phyloP scores from a whole-genome alignment of 35 echinoderm and acorn worm species.

The Ophioderma brevispina region DNA sequence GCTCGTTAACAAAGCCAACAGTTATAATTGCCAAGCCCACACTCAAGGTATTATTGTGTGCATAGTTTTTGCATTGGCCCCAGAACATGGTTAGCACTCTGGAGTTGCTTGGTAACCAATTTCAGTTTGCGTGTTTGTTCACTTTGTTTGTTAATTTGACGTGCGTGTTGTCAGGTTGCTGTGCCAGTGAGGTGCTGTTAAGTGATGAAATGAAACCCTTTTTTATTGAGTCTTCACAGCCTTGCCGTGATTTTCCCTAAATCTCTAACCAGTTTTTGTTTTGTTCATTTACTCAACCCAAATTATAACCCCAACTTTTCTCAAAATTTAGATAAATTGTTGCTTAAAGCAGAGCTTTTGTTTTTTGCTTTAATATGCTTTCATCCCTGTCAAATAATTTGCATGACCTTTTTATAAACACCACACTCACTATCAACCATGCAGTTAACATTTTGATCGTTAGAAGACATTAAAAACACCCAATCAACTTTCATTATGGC shows the following conservation, averaged over 20 bases:
- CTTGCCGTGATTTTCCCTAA: not conserved
- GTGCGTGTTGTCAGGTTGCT: not conserved
- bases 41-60: no score
- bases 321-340: not conserved
- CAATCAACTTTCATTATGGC: not conserved
- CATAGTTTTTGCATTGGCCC: no score
- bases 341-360: not conserved
- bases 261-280: constrained; percentile 2
- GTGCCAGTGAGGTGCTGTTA: not conserved
- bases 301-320: not conserved
- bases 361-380: not conserved
- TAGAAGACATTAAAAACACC: not conserved
- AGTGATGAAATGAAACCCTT: constrained; percentile 9
- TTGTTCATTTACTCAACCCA: not conserved
- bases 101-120: no score
- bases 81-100: no score
- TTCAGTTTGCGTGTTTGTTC: no score
- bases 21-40: no score
- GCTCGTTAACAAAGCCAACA: no score
- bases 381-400: no score
- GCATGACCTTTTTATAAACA: no score
- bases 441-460: not conserved
- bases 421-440: no score
- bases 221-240: constrained; percentile 2
- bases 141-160: no score